Base-by-base conservation (phyloP, 2,113 vertebrate genomes). In the Cyanistes caeruleus region DNA sequence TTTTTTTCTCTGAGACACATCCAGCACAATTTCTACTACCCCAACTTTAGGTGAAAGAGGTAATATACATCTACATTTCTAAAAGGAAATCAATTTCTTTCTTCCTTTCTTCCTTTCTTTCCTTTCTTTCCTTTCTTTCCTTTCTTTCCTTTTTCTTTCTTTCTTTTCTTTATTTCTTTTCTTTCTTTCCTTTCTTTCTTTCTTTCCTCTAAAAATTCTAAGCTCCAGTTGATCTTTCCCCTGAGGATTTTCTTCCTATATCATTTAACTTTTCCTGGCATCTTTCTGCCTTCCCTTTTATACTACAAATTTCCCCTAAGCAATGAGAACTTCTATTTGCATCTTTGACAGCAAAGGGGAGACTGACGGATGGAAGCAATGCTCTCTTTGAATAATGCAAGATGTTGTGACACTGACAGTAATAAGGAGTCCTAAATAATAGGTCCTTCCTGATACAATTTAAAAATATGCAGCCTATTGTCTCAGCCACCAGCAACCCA, bases 301-400 rank as follows among this genome's bases (percentile, higher is more conserved):
- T 76, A 95, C 97, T 94, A 96, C 95, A 68, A 75, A 95, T 97
- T 97, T 93, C 84, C 84, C 94, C 55, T 91, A 90, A 95, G 95
- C 81, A 96, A 96, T 67, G 84, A 56, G 86, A 96, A 89, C 80
- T 55, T 91, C 28, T 84, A 97, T 98, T 98, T 98, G 97, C 97
- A 98, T 98, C 95, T 97, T 96, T 98, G 98, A 98, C 98, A 98
- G 97, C 92, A 95, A 95, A 98, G 95, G 97, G 95, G 95, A 98
- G 95, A 93, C 95, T 98, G 97, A 97, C 72, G 59, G 97, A 98
- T 98, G 93, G 95, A 97, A 97, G 87, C 92, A 97, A 95, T 87
- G 93, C 75, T 97, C 65, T 87, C 48, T 97, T 97, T 97, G 97
- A 98, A 98, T 98, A 98, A 98, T 98, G 96, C 92, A 97, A 93